Conservation (phyloP, 2,113 vertebrate species). For the Oryzias curvinotus region DNA sequence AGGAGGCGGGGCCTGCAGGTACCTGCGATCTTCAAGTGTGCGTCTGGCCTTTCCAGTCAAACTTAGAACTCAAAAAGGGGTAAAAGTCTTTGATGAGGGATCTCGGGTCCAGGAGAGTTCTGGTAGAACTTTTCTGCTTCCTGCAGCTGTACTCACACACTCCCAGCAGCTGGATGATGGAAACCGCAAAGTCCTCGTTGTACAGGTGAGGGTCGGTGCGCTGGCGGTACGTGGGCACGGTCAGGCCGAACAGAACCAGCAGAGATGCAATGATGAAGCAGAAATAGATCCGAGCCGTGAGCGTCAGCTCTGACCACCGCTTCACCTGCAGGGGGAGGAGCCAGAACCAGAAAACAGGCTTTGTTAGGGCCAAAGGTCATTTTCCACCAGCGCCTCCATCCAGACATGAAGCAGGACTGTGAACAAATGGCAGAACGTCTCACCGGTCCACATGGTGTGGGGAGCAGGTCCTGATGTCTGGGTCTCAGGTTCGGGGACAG, state of each 20-base stretch:
- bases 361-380: no score
- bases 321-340: constrained; percentile 74
- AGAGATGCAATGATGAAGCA: constrained; percentile 78
- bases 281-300: constrained; percentile 79
- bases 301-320: constrained; percentile 78
- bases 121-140: not conserved
- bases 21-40: no score
- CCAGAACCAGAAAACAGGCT: not conserved
- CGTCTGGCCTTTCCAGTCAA: no score
- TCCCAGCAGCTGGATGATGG: constrained; percentile 83
- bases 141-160: constrained; percentile 75
- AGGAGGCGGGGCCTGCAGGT: no score
- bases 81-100: no score
- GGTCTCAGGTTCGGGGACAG: constrained; percentile 80
- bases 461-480: constrained; percentile 81
- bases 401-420: not conserved
- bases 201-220: constrained; percentile 23
- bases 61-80: no score
- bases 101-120: no score
- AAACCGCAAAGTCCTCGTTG: constrained; percentile 81
- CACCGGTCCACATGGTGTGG: constrained; percentile 86
- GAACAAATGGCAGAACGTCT: not conserved
- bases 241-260: constrained; percentile 77
- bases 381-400: no score
- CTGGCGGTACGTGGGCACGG: constrained; percentile 73